Evolutionary conservation across 2,888 invertebrate species (phyloP), one percentile per base, ranked within the genome.

Genomic region (Ornithoptera priamus): DNA sequence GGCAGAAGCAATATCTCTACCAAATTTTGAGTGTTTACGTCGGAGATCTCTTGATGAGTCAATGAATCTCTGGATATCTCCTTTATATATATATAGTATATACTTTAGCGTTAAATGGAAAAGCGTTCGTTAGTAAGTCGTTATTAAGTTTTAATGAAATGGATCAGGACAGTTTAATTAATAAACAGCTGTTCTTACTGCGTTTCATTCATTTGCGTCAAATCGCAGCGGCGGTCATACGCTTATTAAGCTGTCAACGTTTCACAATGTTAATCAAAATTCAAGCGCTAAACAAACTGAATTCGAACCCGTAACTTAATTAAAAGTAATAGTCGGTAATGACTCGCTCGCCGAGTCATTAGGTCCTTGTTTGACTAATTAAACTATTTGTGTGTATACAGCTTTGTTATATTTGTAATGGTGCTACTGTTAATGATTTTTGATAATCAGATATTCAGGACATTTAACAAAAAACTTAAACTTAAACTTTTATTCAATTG

Each of bases 121-220:
- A 62, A 57, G 62, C 42, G 39, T 56, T 18, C 36, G 60, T 24
- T 39, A 67, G 39, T 61, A 61, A 61, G 30, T 22, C 22, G 30
- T 64, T 64, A 60, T 68, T 57, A 68, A 50, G 39, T 64, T 53
- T 53, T 36, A 36, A 30, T 64, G 39, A 64, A 68, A 63, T 64
- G 50, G 50, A 20, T 59, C 59, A 50, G 58, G 68, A 68, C 63
- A 68, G 50, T 59, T 68, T 63, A 68, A 68, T 68, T 68, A 68
- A 64, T 64, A 68, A 63, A 58, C 59, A 62, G 62, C 63, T 59
- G 63, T 68, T 64, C 39, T 59, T 50, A 20, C n/a, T 22, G 59
- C 63, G 50, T 60, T 64, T 58, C 59, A 68, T 63, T 67, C 62
- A 57, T 62, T 59, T 64, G 24, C 59, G 18, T 68, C 62, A 63